Evolutionary conservation across 1,140 invertebrate species (phyloP).

Genomic region (Bombus terrestris): DNA sequence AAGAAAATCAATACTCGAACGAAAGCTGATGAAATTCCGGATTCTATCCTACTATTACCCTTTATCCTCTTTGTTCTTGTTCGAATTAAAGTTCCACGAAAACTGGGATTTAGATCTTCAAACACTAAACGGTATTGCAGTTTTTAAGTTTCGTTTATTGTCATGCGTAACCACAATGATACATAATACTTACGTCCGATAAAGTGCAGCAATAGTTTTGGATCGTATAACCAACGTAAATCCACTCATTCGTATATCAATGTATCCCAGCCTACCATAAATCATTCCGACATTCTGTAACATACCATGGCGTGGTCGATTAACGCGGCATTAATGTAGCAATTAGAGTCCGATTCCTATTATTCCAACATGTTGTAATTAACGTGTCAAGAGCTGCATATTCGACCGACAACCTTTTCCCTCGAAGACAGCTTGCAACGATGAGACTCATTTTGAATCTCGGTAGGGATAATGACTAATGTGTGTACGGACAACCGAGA

Average conservation of each 20-base stretch:
- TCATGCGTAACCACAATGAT: neutral
- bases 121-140: neutral
- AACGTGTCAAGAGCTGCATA: neutral
- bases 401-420: neutral
- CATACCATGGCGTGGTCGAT: conserved; percentile 14
- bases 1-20: neutral
- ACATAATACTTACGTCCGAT: neutral
- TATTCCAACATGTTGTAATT: conserved; percentile 20
- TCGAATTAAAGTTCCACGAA: neutral
- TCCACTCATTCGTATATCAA: neutral
- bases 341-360: conserved; percentile 39
- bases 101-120: neutral
- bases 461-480: neutral
- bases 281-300: conserved; percentile 22
- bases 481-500: no score
- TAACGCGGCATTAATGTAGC: conserved; percentile 41
- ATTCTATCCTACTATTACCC: neutral
- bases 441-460: neutral
- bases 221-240: neutral
- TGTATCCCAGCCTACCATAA: neutral
- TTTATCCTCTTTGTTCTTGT: neutral
- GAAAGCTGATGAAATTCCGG: neutral
- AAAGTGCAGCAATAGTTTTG: neutral
- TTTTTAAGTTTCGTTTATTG: neutral
- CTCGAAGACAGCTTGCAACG: neutral